A percentile compares a stretch with the other conserved stretches of the same genome.
These are phyloP conservation scores for Diabrotica balteata DNA, from an alignment of 2,888 invertebrate genomes.

Conservation along the genomic window DNA sequence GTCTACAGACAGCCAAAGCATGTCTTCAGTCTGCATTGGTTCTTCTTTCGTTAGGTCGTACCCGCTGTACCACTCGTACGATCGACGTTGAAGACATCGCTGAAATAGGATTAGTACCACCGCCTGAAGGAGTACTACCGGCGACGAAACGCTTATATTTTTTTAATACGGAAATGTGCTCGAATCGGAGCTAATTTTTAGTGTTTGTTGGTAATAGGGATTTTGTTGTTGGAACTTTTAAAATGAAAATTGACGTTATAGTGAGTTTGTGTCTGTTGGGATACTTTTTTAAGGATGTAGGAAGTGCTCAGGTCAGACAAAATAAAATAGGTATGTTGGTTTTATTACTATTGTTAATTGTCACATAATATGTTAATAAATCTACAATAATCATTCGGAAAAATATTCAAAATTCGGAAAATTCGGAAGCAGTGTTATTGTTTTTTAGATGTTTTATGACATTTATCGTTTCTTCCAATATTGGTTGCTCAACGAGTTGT, in stretches of 20 bases:
- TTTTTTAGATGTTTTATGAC: too few relatives aligned
- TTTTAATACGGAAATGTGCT: constrained; percentile 2
- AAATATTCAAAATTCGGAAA: too few relatives aligned
- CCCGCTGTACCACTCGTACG: constrained; percentile 10
- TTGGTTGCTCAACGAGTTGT: too few relatives aligned
- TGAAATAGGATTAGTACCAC: not conserved
- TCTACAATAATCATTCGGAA: too few relatives aligned
- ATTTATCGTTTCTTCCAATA: too few relatives aligned
- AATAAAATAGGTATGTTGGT: constrained; percentile 45
- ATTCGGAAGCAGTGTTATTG: too few relatives aligned
- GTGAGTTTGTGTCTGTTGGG: constrained; percentile 50
- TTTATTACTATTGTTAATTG: too few relatives aligned
- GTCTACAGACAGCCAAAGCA: constrained; percentile 57
- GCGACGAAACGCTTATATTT: constrained; percentile 3
- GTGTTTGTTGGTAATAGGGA: not conserved
- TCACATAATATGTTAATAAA: not conserved
- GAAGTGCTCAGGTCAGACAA: constrained; percentile 39
- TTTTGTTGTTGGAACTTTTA: constrained; percentile 29
- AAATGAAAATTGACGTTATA: constrained; percentile 48
- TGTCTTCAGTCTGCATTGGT: constrained; percentile 43
- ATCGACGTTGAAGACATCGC: constrained; percentile 7
- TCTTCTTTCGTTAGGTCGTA: constrained; percentile 41
- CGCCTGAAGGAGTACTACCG: constrained; percentile 7
- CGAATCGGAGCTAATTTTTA: constrained; percentile 1
- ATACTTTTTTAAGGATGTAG: constrained; percentile 42